Percentiles rank a stretch among this genome's conserved stretches.
These are phyloP conservation scores for Xestia rhomboidea DNA, from an alignment of 2,888 invertebrate genomes.

Conservation along the genomic window DNA sequence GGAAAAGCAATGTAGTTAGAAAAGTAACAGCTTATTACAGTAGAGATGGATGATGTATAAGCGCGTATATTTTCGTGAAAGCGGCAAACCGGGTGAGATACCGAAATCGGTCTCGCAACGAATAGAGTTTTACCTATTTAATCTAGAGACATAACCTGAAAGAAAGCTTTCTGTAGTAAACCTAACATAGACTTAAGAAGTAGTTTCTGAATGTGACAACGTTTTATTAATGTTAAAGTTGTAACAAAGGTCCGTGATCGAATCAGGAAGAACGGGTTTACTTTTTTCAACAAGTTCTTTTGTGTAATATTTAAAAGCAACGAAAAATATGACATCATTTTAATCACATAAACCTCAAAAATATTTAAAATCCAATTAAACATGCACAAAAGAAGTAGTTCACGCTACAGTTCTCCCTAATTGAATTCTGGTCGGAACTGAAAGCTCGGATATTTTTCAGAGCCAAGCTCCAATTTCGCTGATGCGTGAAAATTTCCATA, in stretches of 20 bases:
- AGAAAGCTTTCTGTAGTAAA: background rate
- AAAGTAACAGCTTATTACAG: background rate
- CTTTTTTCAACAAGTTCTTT: background rate
- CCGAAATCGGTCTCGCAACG: background rate
- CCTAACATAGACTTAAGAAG: background rate
- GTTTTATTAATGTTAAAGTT: background rate
- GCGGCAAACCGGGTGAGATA: background rate
- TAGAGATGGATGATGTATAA: background rate
- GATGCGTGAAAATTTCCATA: constrained; percentile 65
- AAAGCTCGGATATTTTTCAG: constrained; percentile 64
- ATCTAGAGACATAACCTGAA: background rate
- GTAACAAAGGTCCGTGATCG: background rate
- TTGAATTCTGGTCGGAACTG: constrained; percentile 73
- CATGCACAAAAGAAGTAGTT: constrained; percentile 62
- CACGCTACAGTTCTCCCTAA: constrained; percentile 77
- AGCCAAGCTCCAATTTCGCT: constrained; percentile 57
- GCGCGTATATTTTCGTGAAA: background rate
- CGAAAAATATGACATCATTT: constrained; percentile 4
- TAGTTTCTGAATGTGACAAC: background rate
- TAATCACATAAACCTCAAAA: constrained; percentile 17
- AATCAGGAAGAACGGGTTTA: too few relatives aligned
- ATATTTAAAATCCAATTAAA: constrained; percentile 56
- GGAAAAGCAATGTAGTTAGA: background rate
- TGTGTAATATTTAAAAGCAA: background rate
- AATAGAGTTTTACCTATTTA: background rate